Percentiles rank a stretch among this genome's conserved stretches.
These are phyloP conservation scores for Clarias macrocephalus DNA, from an alignment of 2,113 vertebrate genomes.

Conservation along the genomic window DNA sequence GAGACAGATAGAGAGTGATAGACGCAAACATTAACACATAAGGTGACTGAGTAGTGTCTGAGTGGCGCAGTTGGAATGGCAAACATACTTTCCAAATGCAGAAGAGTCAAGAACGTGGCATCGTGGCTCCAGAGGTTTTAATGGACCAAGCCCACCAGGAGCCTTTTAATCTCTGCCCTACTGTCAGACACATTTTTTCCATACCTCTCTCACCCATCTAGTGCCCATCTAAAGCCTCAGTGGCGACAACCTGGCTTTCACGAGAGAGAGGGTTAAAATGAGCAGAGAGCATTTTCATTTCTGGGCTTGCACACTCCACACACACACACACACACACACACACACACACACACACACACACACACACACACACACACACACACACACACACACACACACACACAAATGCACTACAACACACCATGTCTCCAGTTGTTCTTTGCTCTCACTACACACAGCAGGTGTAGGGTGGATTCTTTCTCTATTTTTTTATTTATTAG, in stretches of 20 bases:
- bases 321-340: slow-evolving; percentile 21
- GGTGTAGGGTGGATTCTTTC: slow-evolving; percentile 63
- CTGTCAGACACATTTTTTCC: slow-evolving; percentile 73
- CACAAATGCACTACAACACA: slow-evolving; percentile 41
- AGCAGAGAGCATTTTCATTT: slow-evolving; percentile 62
- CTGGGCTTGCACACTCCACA: slow-evolving; percentile 43
- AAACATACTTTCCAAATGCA: slow-evolving; percentile 59
- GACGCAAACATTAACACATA: slow-evolving; percentile 41
- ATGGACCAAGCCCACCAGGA: slow-evolving; percentile 60
- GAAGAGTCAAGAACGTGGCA: slow-evolving; percentile 60
- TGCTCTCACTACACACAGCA: slow-evolving; percentile 69
- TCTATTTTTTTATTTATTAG: not conserved
- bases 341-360: slow-evolving; percentile 24
- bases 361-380: not conserved
- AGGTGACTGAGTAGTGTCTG: slow-evolving; percentile 38
- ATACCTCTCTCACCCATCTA: slow-evolving; percentile 62
- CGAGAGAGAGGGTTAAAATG: slow-evolving; percentile 66
- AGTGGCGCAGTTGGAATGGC: slow-evolving; percentile 16
- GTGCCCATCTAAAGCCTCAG: slow-evolving; percentile 68
- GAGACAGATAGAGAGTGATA: slow-evolving; percentile 34
- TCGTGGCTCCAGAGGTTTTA: slow-evolving; percentile 68
- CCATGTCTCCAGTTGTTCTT: slow-evolving; percentile 70
- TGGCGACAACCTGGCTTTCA: slow-evolving; percentile 75
- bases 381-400: slow-evolving; percentile 37
- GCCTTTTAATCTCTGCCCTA: slow-evolving; percentile 74